Evolutionary conservation across 2,113 vertebrate species (phyloP).

Genomic region (Progne subis): DNA sequence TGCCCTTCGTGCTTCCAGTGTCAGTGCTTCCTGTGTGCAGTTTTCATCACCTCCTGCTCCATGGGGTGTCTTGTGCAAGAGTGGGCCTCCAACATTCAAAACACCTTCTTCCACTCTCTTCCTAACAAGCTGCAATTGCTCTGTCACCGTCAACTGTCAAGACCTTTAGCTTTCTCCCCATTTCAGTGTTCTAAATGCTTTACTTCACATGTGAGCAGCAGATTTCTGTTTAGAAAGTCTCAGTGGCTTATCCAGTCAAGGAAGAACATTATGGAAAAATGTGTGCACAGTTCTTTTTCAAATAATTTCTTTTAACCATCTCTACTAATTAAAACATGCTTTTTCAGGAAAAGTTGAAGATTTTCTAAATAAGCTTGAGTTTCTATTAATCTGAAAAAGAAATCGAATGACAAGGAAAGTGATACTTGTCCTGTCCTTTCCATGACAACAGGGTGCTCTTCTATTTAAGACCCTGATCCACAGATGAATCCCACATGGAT

Average conservation of each 20-base stretch:
- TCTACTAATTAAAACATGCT: not conserved
- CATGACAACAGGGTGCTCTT: not conserved
- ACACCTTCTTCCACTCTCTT: not conserved
- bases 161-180: not conserved
- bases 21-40: not conserved
- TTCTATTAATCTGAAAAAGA: not conserved
- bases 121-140: not conserved
- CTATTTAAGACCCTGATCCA: not conserved
- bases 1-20: not conserved
- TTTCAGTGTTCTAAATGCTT: not conserved
- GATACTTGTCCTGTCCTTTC: not conserved
- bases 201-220: not conserved
- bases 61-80: not conserved
- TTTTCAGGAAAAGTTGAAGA: not conserved
- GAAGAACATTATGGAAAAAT: not conserved
- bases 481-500: not conserved
- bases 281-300: not conserved
- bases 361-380: not conserved
- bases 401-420: not conserved
- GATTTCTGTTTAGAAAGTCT: not conserved
- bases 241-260: not conserved
- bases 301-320: not conserved
- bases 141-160: not conserved
- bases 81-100: not conserved
- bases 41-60: not conserved